Evolutionary conservation across 2,888 invertebrate genomes (phyloP).

Genomic region (Cephus sareptanus): DNA sequence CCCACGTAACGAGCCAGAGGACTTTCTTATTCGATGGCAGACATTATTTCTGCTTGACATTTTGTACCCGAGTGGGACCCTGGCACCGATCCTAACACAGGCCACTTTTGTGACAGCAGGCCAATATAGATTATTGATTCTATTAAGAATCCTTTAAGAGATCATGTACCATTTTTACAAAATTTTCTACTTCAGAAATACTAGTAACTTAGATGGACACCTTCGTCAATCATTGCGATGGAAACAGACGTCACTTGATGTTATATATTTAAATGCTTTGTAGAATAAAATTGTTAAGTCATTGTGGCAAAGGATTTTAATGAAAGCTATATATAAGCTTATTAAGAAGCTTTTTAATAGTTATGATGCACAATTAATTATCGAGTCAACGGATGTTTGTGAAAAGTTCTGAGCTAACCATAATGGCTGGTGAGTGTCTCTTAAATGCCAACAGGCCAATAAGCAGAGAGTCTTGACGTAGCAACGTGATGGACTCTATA

Average conservation of each 20-base stretch:
- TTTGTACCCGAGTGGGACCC: neutral
- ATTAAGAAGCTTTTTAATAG: neutral
- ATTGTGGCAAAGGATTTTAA: neutral
- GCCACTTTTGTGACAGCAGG: neutral
- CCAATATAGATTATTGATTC: neutral
- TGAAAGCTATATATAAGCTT: neutral
- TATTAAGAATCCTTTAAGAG: neutral
- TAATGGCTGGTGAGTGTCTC: constrained; percentile 6
- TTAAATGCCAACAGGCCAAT: constrained; percentile 47
- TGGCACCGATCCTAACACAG: neutral
- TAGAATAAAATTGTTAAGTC: neutral
- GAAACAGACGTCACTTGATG: neutral
- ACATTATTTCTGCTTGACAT: constrained; percentile 12
- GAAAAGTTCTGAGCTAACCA: neutral
- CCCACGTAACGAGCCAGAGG: constrained; percentile 11
- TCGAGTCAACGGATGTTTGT: neutral
- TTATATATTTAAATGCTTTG: neutral
- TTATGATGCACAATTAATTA: neutral
- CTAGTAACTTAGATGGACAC: neutral
- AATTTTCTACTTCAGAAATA: neutral
- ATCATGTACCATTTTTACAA: neutral
- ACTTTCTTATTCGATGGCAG: constrained; percentile 16
- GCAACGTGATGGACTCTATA: neutral
- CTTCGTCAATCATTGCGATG: neutral
- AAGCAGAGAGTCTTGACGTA: neutral